A percentile compares a stretch with the other conserved stretches of the same genome.
Evolutionary conservation across 2,888 invertebrate genomes (phyloP).

Genomic region (Oxyteleia sp.): DNA sequence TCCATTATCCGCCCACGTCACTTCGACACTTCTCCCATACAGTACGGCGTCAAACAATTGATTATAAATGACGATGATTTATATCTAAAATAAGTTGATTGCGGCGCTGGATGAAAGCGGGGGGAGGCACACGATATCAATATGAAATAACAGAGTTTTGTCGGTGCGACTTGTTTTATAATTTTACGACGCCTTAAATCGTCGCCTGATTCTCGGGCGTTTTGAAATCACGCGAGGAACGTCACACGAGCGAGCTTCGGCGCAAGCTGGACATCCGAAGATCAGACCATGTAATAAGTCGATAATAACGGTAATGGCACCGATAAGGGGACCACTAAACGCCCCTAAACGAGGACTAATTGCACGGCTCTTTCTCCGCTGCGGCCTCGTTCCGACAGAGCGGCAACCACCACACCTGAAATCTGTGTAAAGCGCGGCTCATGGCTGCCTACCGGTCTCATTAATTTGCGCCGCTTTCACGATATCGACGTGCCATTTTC

Average conservation of each 20-base stretch:
- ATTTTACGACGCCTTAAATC: constrained; percentile 72
- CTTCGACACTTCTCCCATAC: constrained; percentile 14
- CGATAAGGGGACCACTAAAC: constrained; percentile 86
- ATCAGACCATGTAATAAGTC: constrained; percentile 84
- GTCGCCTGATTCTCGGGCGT: constrained; percentile 67
- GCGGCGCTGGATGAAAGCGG: constrained; percentile 20
- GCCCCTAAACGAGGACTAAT: constrained; percentile 87
- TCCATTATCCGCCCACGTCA: constrained; percentile 55
- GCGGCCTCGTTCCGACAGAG: constrained; percentile 36
- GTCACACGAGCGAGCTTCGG: constrained; percentile 73
- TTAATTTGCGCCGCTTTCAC: constrained; percentile 82
- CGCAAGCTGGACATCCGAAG: constrained; percentile 72
- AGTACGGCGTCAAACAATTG: constrained; percentile 36
- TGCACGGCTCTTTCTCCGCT: constrained; percentile 77
- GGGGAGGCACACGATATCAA: constrained; percentile 41
- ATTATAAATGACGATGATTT: constrained; percentile 65
- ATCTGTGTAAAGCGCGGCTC: constrained; percentile 76
- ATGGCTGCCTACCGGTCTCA: constrained; percentile 78
- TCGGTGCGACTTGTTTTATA: constrained; percentile 58
- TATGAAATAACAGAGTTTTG: constrained; percentile 56
- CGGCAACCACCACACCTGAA: constrained; percentile 43
- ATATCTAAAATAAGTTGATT: constrained; percentile 48
- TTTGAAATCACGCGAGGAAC: constrained; percentile 64
- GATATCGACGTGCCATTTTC: constrained; percentile 75
- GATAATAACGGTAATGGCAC: constrained; percentile 86